phyloP scores from a whole-genome alignment of 2,113 vertebrate species.

The Galbula dea region DNA sequence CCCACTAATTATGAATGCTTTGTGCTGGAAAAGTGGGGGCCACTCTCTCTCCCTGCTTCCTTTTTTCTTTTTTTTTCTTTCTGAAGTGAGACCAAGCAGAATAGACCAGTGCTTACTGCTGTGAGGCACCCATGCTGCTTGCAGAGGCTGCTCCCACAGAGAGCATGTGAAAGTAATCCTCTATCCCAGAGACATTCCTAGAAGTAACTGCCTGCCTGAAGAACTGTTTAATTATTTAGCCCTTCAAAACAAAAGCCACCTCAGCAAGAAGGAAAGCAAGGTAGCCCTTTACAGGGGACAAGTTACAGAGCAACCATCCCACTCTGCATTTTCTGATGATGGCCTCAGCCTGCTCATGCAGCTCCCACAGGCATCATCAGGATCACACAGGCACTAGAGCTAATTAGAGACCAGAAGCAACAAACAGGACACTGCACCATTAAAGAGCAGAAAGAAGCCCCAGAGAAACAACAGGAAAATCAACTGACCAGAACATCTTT shows the following conservation, averaged over 20 bases:
- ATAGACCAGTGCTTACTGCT: not conserved
- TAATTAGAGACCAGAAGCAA: not conserved
- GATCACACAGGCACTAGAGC: not conserved
- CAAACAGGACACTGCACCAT: not conserved
- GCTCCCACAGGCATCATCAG: not conserved
- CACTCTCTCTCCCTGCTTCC: not conserved
- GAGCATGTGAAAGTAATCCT: not conserved
- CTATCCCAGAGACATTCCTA: not conserved
- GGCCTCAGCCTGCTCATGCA: not conserved
- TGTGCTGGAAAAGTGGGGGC: not conserved
- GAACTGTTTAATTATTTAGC: not conserved
- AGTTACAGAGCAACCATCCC: not conserved
- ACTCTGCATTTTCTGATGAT: rapidly evolving
- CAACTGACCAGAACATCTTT: not conserved
- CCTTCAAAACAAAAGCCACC: not conserved
- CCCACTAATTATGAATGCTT: not conserved
- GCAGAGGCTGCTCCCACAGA: not conserved
- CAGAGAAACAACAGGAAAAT: not conserved
- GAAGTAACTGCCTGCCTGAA: not conserved
- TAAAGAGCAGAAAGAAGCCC: not conserved
- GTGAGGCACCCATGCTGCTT: not conserved
- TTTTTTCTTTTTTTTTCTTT: not conserved
- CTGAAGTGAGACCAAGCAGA: not conserved
- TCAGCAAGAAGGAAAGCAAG: not conserved
- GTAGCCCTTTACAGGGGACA: not conserved